phyloP scores from a whole-genome alignment of 2,888 invertebrate genomes.

The Drosophila pseudotalamancana region DNA sequence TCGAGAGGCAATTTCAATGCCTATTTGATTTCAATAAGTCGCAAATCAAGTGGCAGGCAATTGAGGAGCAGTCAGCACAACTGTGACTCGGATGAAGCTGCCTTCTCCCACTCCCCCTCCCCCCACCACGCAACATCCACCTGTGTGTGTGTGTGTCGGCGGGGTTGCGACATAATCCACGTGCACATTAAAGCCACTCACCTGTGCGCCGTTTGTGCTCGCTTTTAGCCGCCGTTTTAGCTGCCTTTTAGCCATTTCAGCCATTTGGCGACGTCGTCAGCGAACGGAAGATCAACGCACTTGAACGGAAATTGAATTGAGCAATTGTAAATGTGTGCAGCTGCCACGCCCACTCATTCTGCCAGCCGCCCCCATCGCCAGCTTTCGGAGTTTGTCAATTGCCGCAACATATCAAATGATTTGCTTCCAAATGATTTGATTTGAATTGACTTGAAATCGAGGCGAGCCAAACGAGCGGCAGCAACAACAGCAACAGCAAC shows the following conservation, averaged over 20 bases:
- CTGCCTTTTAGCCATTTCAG: conserved; percentile 9
- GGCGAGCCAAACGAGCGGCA: conserved; percentile 27
- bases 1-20: conserved; percentile 57
- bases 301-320: conserved; percentile 82
- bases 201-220: conserved; percentile 64
- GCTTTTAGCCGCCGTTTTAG: conserved; percentile 27
- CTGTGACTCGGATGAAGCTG: conserved; percentile 1
- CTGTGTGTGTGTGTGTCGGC: too few species aligned
- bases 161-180: conserved; percentile 47
- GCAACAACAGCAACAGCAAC: conserved; percentile 20
- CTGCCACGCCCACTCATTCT: neutral
- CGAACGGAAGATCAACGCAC: conserved; percentile 70
- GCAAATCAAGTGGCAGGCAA: conserved; percentile 69
- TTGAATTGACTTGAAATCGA: conserved; percentile 81
- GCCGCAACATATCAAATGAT: conserved; percentile 81
- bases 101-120: neutral
- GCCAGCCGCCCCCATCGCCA: neutral
- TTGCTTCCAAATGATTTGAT: conserved; percentile 83
- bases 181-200: conserved; percentile 76
- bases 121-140: neutral
- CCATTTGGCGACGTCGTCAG: conserved; percentile 68
- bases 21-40: conserved; percentile 75
- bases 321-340: conserved; percentile 70
- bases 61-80: conserved; percentile 21
- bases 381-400: conserved; percentile 70